Base-by-base conservation (phyloP, 1,140 invertebrate genomes). In the Rhagoletis zephyria region DNA sequence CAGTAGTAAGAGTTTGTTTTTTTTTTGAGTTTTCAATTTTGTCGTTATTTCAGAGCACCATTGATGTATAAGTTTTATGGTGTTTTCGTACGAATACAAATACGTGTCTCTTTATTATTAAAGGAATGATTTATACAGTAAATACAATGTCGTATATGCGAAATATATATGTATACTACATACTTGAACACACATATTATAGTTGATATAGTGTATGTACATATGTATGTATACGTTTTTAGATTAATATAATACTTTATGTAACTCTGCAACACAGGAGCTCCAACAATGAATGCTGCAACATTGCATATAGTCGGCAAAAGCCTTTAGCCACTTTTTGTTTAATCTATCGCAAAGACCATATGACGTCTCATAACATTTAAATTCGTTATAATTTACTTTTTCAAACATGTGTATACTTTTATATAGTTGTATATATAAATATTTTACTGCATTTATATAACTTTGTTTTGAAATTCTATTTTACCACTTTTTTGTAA, bases 201-300 rank as follows among this genome's bases (percentile, higher is more conserved):
- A 48, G 51, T 0, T 63, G 9, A 63, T 9, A 63, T 63, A 63
- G 48, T 81, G 19, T n/a, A 77, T 16, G 16, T 64, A 64, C 16
- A n/a, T 64, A 64, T 64, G 16, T 30, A 81, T 81, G 56, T 56
- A 81, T 51, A 56, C 48, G 16, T 56, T 81, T 56, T 77, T 56
- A 48, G 16, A 19, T 81, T 16, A 81, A 81, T 81, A 81, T 81
- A 81, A 81, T 81, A 81, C 74, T 81, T 81, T 81, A 30, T 19
- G 74, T 81, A 56, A 81, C 74, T 51, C 19, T 81, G 48, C 74
- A 56, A 81, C 42, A 7, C 30, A n/a, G 6, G 74, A 81, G 4
- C 14, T 81, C 14, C 48, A 81, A 74, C 6, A 74, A 45, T 74
- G 67, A 74, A 45, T 74, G 67, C 67, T 5, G 67, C 67, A 45